These are phyloP conservation scores for Sturnus vulgaris DNA, from an alignment of 2,113 vertebrate genomes.

Conservation along the genomic window DNA sequence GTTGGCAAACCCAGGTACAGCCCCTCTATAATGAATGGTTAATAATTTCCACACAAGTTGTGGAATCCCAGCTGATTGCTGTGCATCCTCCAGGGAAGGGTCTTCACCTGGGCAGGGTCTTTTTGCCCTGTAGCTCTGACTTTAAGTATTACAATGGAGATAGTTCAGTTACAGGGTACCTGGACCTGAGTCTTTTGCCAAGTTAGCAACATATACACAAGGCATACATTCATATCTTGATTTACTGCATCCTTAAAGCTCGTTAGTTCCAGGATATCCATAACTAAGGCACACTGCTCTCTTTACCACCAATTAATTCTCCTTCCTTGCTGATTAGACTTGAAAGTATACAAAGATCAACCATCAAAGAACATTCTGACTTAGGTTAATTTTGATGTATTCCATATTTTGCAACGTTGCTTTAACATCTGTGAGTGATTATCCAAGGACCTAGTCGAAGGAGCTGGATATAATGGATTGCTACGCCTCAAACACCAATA, in stretches of 20 bases:
- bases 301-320: background rate
- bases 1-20: background rate
- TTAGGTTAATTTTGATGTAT: background rate
- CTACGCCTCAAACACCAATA: background rate
- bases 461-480: background rate
- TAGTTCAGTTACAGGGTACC: background rate
- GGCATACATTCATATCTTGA: background rate
- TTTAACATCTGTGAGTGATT: background rate
- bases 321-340: background rate
- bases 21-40: background rate
- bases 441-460: background rate
- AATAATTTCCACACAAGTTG: background rate
- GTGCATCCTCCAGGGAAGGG: background rate
- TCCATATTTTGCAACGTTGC: background rate
- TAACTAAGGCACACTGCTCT: background rate
- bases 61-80: background rate
- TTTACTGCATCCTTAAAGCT: background rate
- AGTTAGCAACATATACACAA: background rate
- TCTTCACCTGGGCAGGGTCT: background rate
- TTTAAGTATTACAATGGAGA: background rate
- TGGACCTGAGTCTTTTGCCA: background rate
- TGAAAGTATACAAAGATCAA: background rate
- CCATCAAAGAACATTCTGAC: background rate
- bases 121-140: background rate
- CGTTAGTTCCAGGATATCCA: background rate